These are phyloP conservation scores for Carlito syrichta DNA, from an alignment of 2,113 vertebrate species.

Conservation along the genomic window DNA sequence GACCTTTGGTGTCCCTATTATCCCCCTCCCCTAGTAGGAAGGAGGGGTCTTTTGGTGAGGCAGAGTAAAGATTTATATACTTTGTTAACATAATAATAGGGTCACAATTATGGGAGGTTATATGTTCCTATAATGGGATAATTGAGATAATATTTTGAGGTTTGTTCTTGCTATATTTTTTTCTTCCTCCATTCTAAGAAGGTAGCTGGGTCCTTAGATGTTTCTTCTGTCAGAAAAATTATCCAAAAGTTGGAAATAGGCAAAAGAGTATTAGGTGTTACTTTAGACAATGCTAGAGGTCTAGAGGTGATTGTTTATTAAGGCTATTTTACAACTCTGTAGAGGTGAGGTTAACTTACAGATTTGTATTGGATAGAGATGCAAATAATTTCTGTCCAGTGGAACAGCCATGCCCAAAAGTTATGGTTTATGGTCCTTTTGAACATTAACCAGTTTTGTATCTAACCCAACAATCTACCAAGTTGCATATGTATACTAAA, in stretches of 20 bases:
- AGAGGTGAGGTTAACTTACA: not conserved
- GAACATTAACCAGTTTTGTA: not conserved
- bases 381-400: constrained; percentile 15
- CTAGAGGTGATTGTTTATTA: too few species aligned
- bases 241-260: not conserved
- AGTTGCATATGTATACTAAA: not conserved
- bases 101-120: not conserved
- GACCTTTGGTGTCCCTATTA: not conserved
- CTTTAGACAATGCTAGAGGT: not conserved
- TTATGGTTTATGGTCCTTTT: not conserved
- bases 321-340: not conserved
- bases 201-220: not conserved
- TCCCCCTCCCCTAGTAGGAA: not conserved
- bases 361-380: not conserved
- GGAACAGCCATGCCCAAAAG: not conserved
- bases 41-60: not conserved
- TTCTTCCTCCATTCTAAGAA: not conserved
- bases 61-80: not conserved
- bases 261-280: not conserved
- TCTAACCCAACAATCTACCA: not conserved
- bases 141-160: constrained; percentile 16
- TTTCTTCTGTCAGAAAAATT: not conserved
- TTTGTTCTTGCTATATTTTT: not conserved
- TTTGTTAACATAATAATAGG: not conserved
- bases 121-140: not conserved